Evolutionary conservation across 92 coral and sea anemone species (phyloP).

Genomic region (Muricea muricata): DNA sequence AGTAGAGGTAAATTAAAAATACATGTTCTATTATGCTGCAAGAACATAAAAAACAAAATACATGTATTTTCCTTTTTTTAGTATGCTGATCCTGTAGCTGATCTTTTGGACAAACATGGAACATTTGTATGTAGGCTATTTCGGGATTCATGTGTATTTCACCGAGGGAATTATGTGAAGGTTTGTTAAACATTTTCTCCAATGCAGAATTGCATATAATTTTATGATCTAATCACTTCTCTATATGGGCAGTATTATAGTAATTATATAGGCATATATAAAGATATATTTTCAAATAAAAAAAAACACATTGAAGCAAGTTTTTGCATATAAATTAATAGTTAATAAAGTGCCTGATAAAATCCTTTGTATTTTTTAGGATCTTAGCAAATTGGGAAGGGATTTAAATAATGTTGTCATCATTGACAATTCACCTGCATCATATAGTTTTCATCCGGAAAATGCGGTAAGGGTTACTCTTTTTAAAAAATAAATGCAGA

Average conservation of each 20-base stretch:
- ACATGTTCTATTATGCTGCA: no score
- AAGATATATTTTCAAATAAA: no score
- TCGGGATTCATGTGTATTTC: constrained; percentile 98
- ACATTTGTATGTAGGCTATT: constrained; percentile 90
- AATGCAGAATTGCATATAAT: not conserved
- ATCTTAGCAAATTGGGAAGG: constrained; percentile 95
- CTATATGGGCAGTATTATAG: not conserved
- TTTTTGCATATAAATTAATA: no score
- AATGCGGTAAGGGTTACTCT: constrained; percentile 93
- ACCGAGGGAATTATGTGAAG: constrained; percentile 97
- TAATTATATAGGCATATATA: no score
- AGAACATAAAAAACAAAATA: no score
- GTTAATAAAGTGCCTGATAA: no score
- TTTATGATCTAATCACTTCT: not conserved
- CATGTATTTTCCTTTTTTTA: constrained; percentile 34
- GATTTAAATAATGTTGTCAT: constrained; percentile 89
- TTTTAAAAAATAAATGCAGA: no score
- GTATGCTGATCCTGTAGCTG: constrained; percentile 99
- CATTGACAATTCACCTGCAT: constrained; percentile 98
- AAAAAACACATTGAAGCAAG: not conserved
- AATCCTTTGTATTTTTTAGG: constrained; percentile 61
- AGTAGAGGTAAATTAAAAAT: no score
- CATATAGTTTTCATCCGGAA: constrained; percentile 99
- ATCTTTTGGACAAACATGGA: constrained; percentile 88
- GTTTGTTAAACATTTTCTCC: constrained; percentile 37